A percentile compares a stretch with the other conserved stretches of the same genome.
phyloP scores from a whole-genome alignment of 2,797 vertebrate genomes.

The Melanotaenia nigrans region DNA sequence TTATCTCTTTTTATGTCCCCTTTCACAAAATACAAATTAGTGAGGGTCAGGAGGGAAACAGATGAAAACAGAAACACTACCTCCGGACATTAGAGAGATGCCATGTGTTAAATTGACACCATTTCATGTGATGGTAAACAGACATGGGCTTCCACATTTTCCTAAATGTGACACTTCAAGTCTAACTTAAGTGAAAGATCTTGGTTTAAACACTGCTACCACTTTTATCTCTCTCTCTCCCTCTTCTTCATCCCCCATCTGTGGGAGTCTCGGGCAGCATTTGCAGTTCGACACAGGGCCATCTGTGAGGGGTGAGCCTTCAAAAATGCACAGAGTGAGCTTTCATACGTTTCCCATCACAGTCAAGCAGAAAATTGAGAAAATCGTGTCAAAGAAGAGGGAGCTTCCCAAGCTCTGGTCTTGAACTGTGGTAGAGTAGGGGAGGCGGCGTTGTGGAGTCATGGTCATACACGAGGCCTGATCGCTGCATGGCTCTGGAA shows the following conservation, averaged over 20 bases:
- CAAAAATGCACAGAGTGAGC: constrained; percentile 66
- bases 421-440: constrained; percentile 53
- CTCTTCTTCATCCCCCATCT: constrained; percentile 49
- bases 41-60: constrained; percentile 28
- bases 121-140: constrained; percentile 22
- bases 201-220: constrained; percentile 28
- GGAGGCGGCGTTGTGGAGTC: constrained; percentile 49
- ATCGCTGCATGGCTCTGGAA: constrained; percentile 64
- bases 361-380: constrained; percentile 70
- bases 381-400: constrained; percentile 64
- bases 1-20: constrained; percentile 9
- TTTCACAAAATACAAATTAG: constrained; percentile 18
- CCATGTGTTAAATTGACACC: constrained; percentile 31
- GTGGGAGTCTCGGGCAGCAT: constrained; percentile 49
- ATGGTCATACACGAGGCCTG: constrained; percentile 54
- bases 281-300: constrained; percentile 55
- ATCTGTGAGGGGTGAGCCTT: constrained; percentile 61
- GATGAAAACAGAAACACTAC: constrained; percentile 36
- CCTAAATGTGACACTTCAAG: constrained; percentile 29
- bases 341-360: constrained; percentile 67
- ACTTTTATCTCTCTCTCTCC: constrained; percentile 19
- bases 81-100: constrained; percentile 15
- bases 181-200: constrained; percentile 15
- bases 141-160: constrained; percentile 4
- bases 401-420: constrained; percentile 64